These are phyloP conservation scores for Drosophila meridionalis DNA, from an alignment of 2,888 invertebrate genomes.

Conservation along the genomic window DNA sequence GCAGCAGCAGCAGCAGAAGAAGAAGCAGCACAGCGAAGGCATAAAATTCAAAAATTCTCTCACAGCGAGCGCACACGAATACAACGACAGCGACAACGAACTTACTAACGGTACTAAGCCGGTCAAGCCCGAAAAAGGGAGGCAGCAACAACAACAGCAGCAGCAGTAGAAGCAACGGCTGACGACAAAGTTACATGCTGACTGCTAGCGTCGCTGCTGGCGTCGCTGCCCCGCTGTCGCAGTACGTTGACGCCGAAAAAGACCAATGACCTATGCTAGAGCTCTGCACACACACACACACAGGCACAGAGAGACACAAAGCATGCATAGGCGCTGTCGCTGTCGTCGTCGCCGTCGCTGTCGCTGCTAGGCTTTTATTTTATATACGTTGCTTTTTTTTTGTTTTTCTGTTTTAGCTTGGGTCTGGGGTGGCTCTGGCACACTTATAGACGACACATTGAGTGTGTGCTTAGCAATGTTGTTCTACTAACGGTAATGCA, in stretches of 20 bases:
- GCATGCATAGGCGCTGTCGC: conserved; percentile 54
- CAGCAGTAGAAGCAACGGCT: conserved; percentile 43
- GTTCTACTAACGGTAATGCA: conserved; percentile 81
- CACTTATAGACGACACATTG: conserved; percentile 75
- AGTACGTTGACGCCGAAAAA: conserved; percentile 85
- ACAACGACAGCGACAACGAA: conserved; percentile 68
- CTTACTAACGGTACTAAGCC: conserved; percentile 81
- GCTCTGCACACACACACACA: conserved; percentile 45
- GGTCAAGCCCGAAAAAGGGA: conserved; percentile 71
- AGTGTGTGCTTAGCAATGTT: conserved; percentile 74
- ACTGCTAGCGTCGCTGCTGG: conserved; percentile 44
- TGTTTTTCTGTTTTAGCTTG: conserved; percentile 18
- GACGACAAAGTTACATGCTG: conserved; percentile 81
- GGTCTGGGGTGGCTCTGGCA: conserved; percentile 67
- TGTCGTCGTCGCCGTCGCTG: conserved; percentile 43
- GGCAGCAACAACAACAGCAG: conserved; percentile 55
- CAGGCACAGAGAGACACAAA: conserved; percentile 16
- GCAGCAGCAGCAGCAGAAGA: conserved; percentile 11
- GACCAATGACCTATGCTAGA: conserved; percentile 84
- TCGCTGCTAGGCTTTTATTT: conserved; percentile 59
- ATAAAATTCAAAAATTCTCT: conserved; percentile 71
- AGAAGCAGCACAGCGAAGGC: conserved; percentile 26
- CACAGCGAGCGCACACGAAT: conserved; percentile 47
- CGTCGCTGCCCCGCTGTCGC: conserved; percentile 67
- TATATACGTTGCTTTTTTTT: conserved; percentile 18